A percentile compares a stretch with the other conserved stretches of the same genome.
These are phyloP conservation scores for Poeciliopsis paucimaculata DNA, from an alignment of 2,797 vertebrate species.

Conservation along the genomic window DNA sequence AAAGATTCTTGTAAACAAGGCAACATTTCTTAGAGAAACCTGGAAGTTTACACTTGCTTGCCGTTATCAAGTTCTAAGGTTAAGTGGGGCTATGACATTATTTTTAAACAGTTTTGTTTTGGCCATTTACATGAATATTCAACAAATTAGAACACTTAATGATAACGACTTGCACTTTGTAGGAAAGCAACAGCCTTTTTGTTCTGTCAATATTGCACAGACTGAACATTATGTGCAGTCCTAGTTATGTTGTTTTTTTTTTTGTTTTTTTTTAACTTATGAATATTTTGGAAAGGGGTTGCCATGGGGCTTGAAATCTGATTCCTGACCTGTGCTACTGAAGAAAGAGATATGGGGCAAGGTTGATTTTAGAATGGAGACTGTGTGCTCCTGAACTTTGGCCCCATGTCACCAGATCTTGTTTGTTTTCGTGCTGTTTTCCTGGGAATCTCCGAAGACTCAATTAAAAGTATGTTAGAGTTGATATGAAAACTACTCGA, in stretches of 20 bases:
- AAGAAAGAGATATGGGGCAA: constrained; percentile 26
- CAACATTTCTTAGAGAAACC: neutral
- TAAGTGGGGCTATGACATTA: neutral
- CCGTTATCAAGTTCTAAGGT: neutral
- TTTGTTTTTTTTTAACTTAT: constrained; percentile 58
- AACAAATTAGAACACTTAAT: neutral
- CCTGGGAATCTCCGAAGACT: constrained; percentile 62
- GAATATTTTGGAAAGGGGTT: constrained; percentile 51
- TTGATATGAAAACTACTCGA: constrained; percentile 66
- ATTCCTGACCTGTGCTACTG: constrained; percentile 64
- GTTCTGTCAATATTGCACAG: neutral
- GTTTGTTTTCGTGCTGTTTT: constrained; percentile 73
- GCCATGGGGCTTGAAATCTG: constrained; percentile 51
- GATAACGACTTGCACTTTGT: neutral
- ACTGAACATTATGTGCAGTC: neutral
- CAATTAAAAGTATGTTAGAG: constrained; percentile 64
- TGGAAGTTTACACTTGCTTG: neutral
- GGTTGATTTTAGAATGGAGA: constrained; percentile 69
- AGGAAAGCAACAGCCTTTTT: neutral
- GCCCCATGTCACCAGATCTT: constrained; percentile 74
- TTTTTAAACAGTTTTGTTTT: neutral
- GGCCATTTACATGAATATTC: neutral
- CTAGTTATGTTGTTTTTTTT: neutral
- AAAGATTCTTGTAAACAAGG: neutral
- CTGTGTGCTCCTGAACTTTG: constrained; percentile 76